Conservation (phyloP, 2,113 vertebrate genomes). For the Rhabdomys dilectus region DNA sequence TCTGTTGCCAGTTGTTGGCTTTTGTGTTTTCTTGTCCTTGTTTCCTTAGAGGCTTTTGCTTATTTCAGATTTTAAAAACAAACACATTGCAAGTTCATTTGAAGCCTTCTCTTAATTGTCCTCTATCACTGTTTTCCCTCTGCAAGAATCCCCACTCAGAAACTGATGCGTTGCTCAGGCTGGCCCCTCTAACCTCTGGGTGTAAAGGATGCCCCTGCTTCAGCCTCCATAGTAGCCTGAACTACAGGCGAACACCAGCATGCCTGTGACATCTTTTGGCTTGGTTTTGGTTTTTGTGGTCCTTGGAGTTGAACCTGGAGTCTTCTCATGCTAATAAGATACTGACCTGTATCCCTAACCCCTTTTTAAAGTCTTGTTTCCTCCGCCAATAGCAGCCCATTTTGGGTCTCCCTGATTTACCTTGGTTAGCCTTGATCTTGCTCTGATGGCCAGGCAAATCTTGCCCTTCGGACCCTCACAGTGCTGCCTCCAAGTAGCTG, state of each 20-base stretch:
- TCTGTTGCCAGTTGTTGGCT: background rate
- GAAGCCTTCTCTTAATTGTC: background rate
- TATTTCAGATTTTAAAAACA: background rate
- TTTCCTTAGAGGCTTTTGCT: background rate
- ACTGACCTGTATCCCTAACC: background rate
- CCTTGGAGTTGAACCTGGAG: background rate
- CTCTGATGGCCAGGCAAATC: background rate
- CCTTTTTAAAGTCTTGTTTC: background rate
- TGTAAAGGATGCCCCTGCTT: background rate
- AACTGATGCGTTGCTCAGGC: background rate
- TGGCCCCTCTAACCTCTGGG: background rate
- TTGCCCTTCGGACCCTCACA: background rate
- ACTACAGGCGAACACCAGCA: background rate
- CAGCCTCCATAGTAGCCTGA: background rate
- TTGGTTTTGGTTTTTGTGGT: background rate
- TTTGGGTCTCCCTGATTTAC: background rate
- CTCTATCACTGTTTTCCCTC: background rate
- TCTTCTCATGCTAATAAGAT: background rate
- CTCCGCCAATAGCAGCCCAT: background rate
- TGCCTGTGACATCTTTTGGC: background rate
- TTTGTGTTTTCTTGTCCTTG: background rate
- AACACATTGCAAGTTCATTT: background rate
- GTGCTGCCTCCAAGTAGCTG: background rate
- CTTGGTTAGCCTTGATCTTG: background rate
- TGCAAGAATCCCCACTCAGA: background rate